Base-by-base conservation (phyloP, 2,888 invertebrate genomes). In the Drosophila colorata region DNA sequence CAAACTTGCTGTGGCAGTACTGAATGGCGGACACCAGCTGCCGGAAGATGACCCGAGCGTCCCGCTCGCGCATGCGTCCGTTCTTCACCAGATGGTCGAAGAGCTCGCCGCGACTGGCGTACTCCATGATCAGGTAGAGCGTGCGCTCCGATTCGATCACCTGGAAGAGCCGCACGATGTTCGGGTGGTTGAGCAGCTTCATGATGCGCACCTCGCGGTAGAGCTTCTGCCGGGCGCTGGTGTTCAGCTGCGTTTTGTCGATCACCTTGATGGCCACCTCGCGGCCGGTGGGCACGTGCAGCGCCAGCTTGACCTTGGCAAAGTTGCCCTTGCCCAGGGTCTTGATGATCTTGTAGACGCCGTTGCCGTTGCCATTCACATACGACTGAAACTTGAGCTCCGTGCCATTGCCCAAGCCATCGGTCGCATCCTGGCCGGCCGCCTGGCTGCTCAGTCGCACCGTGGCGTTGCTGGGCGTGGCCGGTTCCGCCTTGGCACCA, bases 111-210 rank as follows among this genome's bases (percentile, higher is more conserved):
- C 99, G 99, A 80, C 98, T 98, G 73, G 99, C 99, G 93, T 99
- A 99, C 93, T 99, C 99, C 99, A 99, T 99, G 74, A 99, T 99
- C 93, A 99, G 95, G 94, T 99, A 99, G 91, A 99, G 94, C 74
- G 99, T 99, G 94, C 99, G 99, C 93, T 99, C 99, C 76, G 99
- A 99, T 94, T 99, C 99, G 93, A 99, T 99, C 77, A 99, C 99
- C 95, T 99, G 99, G 94, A 98, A 98, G 92, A 98, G 94, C 93
- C 98, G 98, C 86, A 98, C 98, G 93, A 99, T 99, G 94, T 99
- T 99, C 91, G 99, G 99, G 95, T 99, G 99, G 94, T 99, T 99
- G 92, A 99, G 94, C 96, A 99, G 98, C 94, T 99, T 99, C 99
- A 99, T 99, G 94, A 99, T 99, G 93, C 93, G 92, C 87, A 95